Conservation (phyloP, 2,797 vertebrate genomes). For the Hydrocynus forskahlii region DNA sequence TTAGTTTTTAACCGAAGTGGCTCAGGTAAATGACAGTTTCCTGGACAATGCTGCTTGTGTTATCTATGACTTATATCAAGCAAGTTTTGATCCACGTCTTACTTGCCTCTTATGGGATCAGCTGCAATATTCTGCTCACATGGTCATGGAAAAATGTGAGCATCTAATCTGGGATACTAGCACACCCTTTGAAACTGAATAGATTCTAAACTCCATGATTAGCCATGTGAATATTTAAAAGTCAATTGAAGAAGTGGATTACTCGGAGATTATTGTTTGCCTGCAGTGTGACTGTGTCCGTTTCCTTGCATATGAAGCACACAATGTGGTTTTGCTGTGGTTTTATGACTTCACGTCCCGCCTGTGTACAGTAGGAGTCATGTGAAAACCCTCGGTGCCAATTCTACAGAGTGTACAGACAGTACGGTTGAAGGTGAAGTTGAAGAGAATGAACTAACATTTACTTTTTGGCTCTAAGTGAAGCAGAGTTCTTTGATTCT, state of each 20-base stretch:
- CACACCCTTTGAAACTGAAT: constrained; percentile 13
- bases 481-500: background rate
- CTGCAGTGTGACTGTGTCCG: background rate
- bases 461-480: background rate
- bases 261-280: background rate
- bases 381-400: background rate
- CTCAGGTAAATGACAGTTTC: constrained; percentile 40
- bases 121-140: background rate
- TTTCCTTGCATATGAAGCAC: constrained; percentile 7
- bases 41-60: background rate
- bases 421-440: constrained; percentile 5
- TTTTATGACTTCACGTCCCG: constrained; percentile 55
- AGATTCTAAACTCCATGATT: background rate
- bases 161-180: constrained; percentile 38
- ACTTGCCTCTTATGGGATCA: background rate
- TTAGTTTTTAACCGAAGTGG: constrained; percentile 13
- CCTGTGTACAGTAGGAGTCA: background rate
- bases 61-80: too few relatives aligned
- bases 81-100: too few relatives aligned
- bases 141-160: background rate
- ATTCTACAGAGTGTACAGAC: background rate
- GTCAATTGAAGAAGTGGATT: background rate
- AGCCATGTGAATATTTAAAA: background rate
- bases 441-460: background rate
- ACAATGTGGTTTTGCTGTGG: constrained; percentile 62